A percentile compares a stretch with the other conserved stretches of the same genome.
Evolutionary conservation across 2,888 invertebrate species (phyloP).

Genomic region (Deroplatys truncata): DNA sequence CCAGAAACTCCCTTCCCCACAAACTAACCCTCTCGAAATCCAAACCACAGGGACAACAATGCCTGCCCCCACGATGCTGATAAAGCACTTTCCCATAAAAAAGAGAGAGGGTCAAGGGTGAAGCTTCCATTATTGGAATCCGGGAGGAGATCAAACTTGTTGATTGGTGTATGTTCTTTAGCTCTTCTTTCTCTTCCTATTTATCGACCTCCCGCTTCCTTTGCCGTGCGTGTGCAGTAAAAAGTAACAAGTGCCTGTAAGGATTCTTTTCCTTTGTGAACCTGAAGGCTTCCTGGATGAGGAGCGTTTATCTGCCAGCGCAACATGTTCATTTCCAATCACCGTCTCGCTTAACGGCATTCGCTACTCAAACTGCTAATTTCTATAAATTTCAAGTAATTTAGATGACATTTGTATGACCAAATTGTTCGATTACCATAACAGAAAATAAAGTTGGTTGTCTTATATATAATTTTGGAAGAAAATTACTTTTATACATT

Average conservation of each 20-base stretch:
- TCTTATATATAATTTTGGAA: too few species aligned
- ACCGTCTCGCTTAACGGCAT: too few species aligned
- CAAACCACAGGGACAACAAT: conserved; percentile 22
- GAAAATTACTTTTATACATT: too few species aligned
- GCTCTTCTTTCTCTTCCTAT: neutral
- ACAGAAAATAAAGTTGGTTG: too few species aligned
- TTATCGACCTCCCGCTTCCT: neutral
- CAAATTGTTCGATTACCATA: too few species aligned
- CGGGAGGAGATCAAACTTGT: conserved; percentile 12
- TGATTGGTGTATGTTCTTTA: neutral
- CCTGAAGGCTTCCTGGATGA: too few species aligned
- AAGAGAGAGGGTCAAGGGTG: neutral
- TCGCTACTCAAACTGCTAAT: too few species aligned
- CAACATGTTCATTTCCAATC: too few species aligned
- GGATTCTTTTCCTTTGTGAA: too few species aligned
- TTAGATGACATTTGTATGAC: too few species aligned
- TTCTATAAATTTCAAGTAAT: too few species aligned
- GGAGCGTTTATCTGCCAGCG: too few species aligned
- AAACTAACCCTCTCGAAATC: conserved; percentile 24
- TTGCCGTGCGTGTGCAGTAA: neutral
- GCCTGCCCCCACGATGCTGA: conserved; percentile 3
- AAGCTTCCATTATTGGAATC: neutral
- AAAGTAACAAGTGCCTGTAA: neutral
- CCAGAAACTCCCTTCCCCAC: conserved; percentile 2
- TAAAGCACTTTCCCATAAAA: conserved; percentile 14